Percentiles rank a stretch among this genome's conserved stretches.
Conservation (phyloP, 2,797 vertebrate genomes). For the Odontamblyopus rebecca region DNA sequence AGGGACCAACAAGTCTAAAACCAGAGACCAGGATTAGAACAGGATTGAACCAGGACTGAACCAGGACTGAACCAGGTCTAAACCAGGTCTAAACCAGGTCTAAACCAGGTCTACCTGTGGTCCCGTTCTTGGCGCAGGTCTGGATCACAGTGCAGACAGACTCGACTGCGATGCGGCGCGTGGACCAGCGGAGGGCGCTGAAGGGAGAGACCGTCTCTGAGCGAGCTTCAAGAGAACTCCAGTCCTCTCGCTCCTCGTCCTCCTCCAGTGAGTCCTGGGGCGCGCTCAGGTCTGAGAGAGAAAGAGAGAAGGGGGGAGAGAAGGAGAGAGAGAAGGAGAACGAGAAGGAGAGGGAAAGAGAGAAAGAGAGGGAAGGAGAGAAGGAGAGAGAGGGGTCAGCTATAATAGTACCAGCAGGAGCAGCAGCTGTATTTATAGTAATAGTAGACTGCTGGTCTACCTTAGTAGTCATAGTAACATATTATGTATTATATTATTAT, state of each 20-base stretch:
- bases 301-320: not conserved
- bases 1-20: constrained; percentile 88
- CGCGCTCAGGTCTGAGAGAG: constrained; percentile 45
- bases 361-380: too few species aligned
- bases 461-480: too few species aligned
- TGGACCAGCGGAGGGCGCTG: constrained; percentile 86
- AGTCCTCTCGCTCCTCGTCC: constrained; percentile 67
- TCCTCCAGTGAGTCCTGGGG: constrained; percentile 76
- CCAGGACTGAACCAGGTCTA: not conserved
- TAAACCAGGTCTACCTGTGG: not conserved
- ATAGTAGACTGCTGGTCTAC: too few species aligned
- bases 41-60: not conserved
- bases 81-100: not conserved
- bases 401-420: too few species aligned
- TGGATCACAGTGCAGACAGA: constrained; percentile 85
- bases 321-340: too few species aligned
- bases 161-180: constrained; percentile 88
- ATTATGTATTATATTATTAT: too few species aligned
- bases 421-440: too few species aligned
- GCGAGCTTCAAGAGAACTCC: constrained; percentile 75
- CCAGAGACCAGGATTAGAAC: not conserved
- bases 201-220: constrained; percentile 78
- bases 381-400: too few species aligned
- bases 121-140: not conserved
- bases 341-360: too few species aligned